phyloP scores from a whole-genome alignment of 2,797 vertebrate genomes.

The Manis javanica region DNA sequence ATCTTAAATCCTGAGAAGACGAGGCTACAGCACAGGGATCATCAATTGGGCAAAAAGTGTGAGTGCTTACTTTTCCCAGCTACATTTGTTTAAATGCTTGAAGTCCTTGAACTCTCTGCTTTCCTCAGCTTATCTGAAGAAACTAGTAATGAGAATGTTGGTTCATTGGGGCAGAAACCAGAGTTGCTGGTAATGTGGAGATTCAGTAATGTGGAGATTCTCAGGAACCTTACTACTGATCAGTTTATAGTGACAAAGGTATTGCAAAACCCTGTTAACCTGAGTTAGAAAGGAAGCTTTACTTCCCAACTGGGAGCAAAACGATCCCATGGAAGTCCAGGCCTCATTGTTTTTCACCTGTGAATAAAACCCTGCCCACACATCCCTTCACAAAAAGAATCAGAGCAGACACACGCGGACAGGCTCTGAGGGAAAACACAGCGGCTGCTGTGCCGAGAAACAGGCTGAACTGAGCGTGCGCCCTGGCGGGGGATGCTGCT shows the following conservation, averaged over 20 bases:
- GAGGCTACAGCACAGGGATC: not conserved
- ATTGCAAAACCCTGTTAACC: not conserved
- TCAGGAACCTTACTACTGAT: not conserved
- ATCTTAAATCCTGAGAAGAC: not conserved
- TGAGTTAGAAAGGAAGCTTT: not conserved
- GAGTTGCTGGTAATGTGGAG: not conserved
- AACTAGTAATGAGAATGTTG: not conserved
- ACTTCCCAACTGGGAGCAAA: not conserved
- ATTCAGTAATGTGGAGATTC: not conserved
- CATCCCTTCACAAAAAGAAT: conserved; percentile 10
- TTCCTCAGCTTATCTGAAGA: not conserved
- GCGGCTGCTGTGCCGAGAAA: not conserved
- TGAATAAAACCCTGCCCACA: not conserved
- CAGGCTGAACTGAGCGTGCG: not conserved
- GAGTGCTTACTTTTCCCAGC: not conserved
- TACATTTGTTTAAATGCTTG: not conserved
- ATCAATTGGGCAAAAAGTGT: not conserved
- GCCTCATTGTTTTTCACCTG: not conserved
- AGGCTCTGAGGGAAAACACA: not conserved
- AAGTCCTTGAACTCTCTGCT: not conserved
- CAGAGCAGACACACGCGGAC: not conserved
- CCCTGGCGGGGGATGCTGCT: not conserved
- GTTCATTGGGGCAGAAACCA: not conserved
- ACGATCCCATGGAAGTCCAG: not conserved
- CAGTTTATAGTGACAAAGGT: not conserved